Conservation (phyloP, 2,797 vertebrate species). For the Monodelphis domestica region DNA sequence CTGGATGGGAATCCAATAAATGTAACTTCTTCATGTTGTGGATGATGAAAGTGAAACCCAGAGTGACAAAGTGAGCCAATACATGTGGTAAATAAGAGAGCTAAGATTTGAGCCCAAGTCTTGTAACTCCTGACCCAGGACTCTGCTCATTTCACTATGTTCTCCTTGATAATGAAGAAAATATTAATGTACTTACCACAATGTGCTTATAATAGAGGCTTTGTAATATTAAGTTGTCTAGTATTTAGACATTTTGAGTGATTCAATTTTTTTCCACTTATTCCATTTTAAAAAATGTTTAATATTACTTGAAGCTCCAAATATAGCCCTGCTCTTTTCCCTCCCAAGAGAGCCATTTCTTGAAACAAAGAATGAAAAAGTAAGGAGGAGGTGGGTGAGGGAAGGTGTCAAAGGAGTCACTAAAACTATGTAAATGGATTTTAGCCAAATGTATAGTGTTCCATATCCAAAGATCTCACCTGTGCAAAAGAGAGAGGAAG, state of each 20-base stretch:
- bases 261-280: background rate
- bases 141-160: background rate
- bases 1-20: background rate
- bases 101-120: background rate
- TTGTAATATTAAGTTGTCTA: background rate
- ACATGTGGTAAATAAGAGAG: background rate
- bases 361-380: background rate
- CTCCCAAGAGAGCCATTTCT: background rate
- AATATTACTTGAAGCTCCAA: background rate
- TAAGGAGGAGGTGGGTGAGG: background rate
- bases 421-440: no score
- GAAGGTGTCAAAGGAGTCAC: background rate
- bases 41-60: background rate
- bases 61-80: background rate
- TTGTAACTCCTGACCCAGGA: background rate
- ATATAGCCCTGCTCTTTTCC: background rate
- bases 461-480: background rate
- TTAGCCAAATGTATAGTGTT: accelerated
- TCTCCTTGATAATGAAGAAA: background rate
- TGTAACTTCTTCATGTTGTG: background rate
- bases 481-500: background rate
- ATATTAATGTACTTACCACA: no score
- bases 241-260: background rate
- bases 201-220: background rate
- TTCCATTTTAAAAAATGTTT: background rate